Evolutionary conservation across 1,140 invertebrate genomes (phyloP), one percentile per base, ranked within the genome.

Genomic region (Anoplophora glabripennis): DNA sequence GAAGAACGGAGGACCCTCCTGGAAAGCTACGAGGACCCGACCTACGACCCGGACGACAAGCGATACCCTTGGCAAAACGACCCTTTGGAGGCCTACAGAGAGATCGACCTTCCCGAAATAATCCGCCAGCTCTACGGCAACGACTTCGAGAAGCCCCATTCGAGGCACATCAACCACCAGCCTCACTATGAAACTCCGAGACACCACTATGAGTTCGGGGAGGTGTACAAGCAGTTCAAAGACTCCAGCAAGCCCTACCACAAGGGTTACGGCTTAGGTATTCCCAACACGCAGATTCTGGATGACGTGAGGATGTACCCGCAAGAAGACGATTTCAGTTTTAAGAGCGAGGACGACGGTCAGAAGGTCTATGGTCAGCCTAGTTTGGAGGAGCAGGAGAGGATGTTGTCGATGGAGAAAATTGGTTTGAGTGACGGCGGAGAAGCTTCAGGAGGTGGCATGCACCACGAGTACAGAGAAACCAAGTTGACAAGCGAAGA

Each of bases 231-330:
- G 21, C 45, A 52, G 10, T 7, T 59, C 7, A 52, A 45, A 45
- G 38, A 59, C 10, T 33, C 12, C 7, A 28, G 5, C 21, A 28
- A 28, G 21, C 21, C 21, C 5, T 28, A 28, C 21, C 21, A 28
- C 21, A 28, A 35, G 10, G n/a, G 57, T 52, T 47, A 21, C 17
- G 36, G 40, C 28, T 38, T 52, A n/a, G 36, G 12, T 12, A n/a
- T 40, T 5, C 34, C 56, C 4, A 12, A n/a, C 9, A 17, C 41
- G 14, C 34, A 54, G 9, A n/a, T 14, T 21, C 49, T 67, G 15
- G 67, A 65, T n/a, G 65, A 67, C 18, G 63, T 57, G 3, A 49
- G 67, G 36, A 59, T 64, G 40, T 67, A 67, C 54, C 65, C 65
- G 4, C 56, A 58, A 10, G 67, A 67, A 33, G 60, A 63, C 8